phyloP scores from a whole-genome alignment of 2,113 vertebrate genomes.

The Podarcis raffonei region DNA sequence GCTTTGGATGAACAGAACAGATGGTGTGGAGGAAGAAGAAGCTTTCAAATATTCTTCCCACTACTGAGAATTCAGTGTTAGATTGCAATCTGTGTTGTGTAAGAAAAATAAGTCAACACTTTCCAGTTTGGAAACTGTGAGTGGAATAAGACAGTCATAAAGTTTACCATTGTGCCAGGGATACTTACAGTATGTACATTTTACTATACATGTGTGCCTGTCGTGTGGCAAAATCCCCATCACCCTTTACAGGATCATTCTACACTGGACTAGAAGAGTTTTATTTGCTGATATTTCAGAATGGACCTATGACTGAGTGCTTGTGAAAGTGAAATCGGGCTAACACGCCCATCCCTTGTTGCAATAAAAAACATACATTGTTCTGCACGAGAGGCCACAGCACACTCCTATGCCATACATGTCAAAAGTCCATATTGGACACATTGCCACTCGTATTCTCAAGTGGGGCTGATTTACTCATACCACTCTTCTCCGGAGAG shows the following conservation, averaged over 20 bases:
- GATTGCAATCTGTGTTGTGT: not conserved
- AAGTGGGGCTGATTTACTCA: too few relatives aligned
- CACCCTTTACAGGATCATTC: not conserved
- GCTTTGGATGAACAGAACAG: conserved; percentile 8
- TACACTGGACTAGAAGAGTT: not conserved
- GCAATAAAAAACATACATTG: not conserved
- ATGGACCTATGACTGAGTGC: too few relatives aligned
- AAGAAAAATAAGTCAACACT: conserved; percentile 25
- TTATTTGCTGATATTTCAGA: not conserved
- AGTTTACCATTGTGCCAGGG: not conserved
- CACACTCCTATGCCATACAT: not conserved
- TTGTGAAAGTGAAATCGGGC: too few relatives aligned
- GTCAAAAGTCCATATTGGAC: not conserved
- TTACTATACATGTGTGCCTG: not conserved
- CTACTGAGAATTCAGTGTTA: conserved; percentile 28
- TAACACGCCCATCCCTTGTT: too few relatives aligned
- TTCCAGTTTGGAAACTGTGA: not conserved
- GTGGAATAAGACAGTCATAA: not conserved
- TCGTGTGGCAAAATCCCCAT: not conserved
- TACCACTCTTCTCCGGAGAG: too few relatives aligned
- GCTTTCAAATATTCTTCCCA: conserved; percentile 13
- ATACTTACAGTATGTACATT: not conserved
- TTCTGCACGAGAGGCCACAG: not conserved
- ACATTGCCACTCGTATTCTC: not conserved
- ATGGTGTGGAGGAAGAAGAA: not conserved